Percentiles rank a stretch among this genome's conserved stretches.
These are phyloP conservation scores for Nesogale talazaci DNA, from an alignment of 2,113 vertebrate genomes.

Conservation along the genomic window DNA sequence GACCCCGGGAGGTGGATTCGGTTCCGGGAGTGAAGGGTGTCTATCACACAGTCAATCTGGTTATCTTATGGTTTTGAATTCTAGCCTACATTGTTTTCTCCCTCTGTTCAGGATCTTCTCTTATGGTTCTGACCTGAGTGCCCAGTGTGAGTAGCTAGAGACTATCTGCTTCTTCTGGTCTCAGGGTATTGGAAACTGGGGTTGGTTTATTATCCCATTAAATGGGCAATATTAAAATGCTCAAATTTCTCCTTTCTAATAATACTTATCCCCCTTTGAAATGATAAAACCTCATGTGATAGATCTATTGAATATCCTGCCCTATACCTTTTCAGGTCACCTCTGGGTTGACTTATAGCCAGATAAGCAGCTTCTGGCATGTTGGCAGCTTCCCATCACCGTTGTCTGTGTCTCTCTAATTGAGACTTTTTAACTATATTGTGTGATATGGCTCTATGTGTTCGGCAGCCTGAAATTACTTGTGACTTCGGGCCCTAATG, in stretches of 20 bases:
- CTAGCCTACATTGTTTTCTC: no score
- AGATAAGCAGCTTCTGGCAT: background rate
- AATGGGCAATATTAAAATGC: background rate
- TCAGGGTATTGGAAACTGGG: no score
- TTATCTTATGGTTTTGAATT: no score
- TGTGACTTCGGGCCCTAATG: background rate
- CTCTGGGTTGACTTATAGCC: background rate
- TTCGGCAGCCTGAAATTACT: background rate
- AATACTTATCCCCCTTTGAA: background rate
- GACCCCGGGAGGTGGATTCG: no score
- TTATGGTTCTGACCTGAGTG: no score
- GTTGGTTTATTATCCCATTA: slow-evolving; percentile 8
- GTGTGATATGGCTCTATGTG: background rate
- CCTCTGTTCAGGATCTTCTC: no score
- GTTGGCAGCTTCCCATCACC: background rate
- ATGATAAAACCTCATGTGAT: slow-evolving; percentile 19
- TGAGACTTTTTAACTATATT: background rate
- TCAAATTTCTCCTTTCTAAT: background rate
- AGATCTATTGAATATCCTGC: background rate
- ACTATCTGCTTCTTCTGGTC: no score
- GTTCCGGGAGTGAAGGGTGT: no score
- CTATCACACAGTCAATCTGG: no score
- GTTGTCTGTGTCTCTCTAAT: background rate
- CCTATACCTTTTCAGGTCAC: background rate
- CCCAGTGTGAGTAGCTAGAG: no score